phyloP scores from a whole-genome alignment of 2,113 vertebrate species.

The Nanorana parkeri region DNA sequence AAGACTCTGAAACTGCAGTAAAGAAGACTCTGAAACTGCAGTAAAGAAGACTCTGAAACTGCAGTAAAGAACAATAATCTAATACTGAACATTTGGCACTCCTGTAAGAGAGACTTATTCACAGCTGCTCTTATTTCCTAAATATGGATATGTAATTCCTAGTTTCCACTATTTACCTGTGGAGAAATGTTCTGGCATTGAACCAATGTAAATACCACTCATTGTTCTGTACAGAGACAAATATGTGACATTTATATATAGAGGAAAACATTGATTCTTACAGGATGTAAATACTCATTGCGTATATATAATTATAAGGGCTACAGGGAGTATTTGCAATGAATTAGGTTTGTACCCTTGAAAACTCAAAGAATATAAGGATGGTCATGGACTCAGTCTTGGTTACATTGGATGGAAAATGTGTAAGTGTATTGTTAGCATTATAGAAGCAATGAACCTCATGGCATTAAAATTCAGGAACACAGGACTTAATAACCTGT shows the following conservation, averaged over 20 bases:
- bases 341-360: conserved; percentile 24
- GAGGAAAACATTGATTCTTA: conserved; percentile 25
- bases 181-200: not conserved
- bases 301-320: conserved; percentile 2
- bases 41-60: conserved; percentile 68
- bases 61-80: conserved; percentile 62
- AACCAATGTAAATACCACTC: conserved; percentile 38
- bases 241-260: not conserved
- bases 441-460: too few species aligned
- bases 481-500: too few species aligned
- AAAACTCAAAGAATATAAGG: too few species aligned
- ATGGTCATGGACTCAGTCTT: too few species aligned
- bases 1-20: conserved; percentile 69
- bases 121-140: not conserved
- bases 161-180: not conserved
- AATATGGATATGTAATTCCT: not conserved
- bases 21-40: conserved; percentile 68
- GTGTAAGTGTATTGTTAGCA: too few species aligned
- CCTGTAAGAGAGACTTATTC: too few species aligned
- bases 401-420: too few species aligned
- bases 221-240: conserved; percentile 36
- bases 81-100: not conserved
- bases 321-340: not conserved
- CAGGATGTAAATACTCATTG: conserved; percentile 17
- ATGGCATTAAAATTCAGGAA: too few species aligned